These are phyloP conservation scores for Botia kubotai DNA, from an alignment of 2,797 vertebrate species.

Conservation along the genomic window DNA sequence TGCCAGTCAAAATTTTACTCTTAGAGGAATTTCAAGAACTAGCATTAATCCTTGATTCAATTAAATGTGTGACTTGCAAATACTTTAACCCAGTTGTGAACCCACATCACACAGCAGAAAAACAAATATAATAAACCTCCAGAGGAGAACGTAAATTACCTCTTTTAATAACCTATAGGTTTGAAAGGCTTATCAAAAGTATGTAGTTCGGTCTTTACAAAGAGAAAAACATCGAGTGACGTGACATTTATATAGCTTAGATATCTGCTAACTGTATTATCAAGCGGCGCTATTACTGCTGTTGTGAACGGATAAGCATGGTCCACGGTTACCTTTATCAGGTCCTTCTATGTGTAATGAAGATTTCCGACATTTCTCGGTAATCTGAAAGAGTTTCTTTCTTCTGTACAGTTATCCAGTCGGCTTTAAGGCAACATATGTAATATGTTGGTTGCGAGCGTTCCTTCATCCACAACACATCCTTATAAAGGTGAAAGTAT, in stretches of 20 bases:
- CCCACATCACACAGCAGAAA: not conserved
- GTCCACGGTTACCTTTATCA: conserved; percentile 68
- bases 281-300: not conserved
- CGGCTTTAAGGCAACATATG: conserved; percentile 63
- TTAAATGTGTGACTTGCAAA: conserved; percentile 47
- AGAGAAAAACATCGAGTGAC: too few relatives aligned
- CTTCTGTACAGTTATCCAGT: conserved; percentile 27
- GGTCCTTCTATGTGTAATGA: conserved; percentile 40
- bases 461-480: conserved; percentile 54
- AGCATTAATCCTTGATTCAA: conserved; percentile 52
- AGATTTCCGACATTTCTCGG: conserved; percentile 45
- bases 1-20: conserved; percentile 52
- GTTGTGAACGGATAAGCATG: conserved; percentile 18
- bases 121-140: not conserved
- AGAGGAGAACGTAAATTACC: not conserved
- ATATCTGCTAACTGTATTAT: not conserved
- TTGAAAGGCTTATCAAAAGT: too few relatives aligned
- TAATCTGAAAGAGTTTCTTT: conserved; percentile 31
- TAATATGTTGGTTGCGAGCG: conserved; percentile 47
- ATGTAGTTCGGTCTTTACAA: too few relatives aligned
- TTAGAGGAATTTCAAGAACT: conserved; percentile 52
- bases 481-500: conserved; percentile 61
- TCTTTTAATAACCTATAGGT: too few relatives aligned
- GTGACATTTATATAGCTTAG: not conserved
- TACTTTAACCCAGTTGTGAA: not conserved